A percentile compares a stretch with the other conserved stretches of the same genome.
phyloP scores from a whole-genome alignment of 2,113 vertebrate genomes.

The Pundamilia nyererei region DNA sequence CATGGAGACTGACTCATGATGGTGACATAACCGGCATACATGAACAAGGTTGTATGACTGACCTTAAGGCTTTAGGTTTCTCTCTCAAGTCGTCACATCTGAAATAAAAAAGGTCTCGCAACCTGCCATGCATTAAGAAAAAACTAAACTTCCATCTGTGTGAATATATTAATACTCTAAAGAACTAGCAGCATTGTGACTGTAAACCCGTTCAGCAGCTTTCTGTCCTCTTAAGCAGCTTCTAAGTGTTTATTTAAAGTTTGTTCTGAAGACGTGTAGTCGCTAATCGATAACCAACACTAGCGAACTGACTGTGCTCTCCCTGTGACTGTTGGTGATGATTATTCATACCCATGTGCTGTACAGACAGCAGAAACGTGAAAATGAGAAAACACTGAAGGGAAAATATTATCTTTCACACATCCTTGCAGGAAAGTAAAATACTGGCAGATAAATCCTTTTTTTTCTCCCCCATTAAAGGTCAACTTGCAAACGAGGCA shows the following conservation, averaged over 20 bases:
- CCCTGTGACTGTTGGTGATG: constrained; percentile 21
- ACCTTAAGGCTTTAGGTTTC: constrained; percentile 64
- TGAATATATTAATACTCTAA: constrained; percentile 46
- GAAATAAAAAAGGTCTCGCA: neutral
- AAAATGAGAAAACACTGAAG: neutral
- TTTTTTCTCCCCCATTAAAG: neutral
- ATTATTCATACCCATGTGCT: constrained; percentile 29
- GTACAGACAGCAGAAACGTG: constrained; percentile 25
- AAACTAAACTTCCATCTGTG: constrained; percentile 29
- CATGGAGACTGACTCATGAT: constrained; percentile 46
- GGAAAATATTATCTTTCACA: constrained; percentile 21
- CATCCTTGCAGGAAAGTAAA: constrained; percentile 45
- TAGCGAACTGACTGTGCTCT: neutral
- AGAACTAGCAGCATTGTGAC: constrained; percentile 49
- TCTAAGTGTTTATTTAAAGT: constrained; percentile 15
- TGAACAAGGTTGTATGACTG: constrained; percentile 37
- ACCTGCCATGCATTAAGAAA: neutral
- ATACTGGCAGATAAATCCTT: constrained; percentile 12
- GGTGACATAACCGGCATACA: constrained; percentile 49
- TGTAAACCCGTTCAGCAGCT: constrained; percentile 34
- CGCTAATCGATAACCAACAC: neutral
- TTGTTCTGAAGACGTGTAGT: constrained; percentile 9
- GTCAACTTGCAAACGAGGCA: constrained; percentile 44
- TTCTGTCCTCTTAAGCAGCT: constrained; percentile 24
- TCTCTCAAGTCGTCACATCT: constrained; percentile 29